phyloP scores from a whole-genome alignment of 2,888 invertebrate genomes.

The Sussaba pulchella region DNA sequence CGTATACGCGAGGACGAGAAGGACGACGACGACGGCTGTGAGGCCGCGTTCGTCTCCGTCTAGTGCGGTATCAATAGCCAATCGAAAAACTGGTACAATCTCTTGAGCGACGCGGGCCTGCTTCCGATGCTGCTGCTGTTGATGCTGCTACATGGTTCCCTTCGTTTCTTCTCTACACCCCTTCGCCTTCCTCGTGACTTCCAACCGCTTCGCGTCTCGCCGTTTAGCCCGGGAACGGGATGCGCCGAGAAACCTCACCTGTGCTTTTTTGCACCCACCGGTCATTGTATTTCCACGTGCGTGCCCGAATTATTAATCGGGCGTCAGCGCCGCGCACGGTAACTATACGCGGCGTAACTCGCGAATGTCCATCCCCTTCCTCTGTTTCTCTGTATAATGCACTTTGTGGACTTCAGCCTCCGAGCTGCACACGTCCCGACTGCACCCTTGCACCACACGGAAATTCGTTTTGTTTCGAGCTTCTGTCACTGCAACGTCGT shows the following conservation, averaged over 20 bases:
- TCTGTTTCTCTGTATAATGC: conserved; percentile 33
- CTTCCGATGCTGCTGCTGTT: conserved; percentile 42
- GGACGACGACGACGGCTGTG: conserved; percentile 26
- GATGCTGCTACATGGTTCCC: conserved; percentile 31
- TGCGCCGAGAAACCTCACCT: conserved; percentile 72
- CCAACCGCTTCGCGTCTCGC: conserved; percentile 63
- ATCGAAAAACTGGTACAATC: conserved; percentile 83
- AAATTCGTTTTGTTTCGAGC: conserved; percentile 13
- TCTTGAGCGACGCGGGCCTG: conserved; percentile 71
- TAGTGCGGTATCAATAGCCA: conserved; percentile 78
- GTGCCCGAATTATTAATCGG: conserved; percentile 81
- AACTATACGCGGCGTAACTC: conserved; percentile 34
- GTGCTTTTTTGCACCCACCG: conserved; percentile 76
- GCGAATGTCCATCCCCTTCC: conserved; percentile 49
- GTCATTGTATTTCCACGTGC: conserved; percentile 78
- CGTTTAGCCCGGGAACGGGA: conserved; percentile 58
- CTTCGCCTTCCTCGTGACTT: conserved; percentile 61
- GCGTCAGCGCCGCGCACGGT: conserved; percentile 17
- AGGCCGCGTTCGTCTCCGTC: conserved; percentile 36
- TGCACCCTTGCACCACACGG: too few relatives aligned
- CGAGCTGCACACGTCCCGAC: too few relatives aligned
- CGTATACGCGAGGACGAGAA: conserved; percentile 51
- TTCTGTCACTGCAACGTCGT: too few relatives aligned
- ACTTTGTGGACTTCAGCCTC: conserved; percentile 1
- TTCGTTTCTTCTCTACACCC: conserved; percentile 30